Evolutionary conservation across 2,888 invertebrate species (phyloP), one percentile per base, ranked within the genome.

Genomic region (Philereme transversata): DNA sequence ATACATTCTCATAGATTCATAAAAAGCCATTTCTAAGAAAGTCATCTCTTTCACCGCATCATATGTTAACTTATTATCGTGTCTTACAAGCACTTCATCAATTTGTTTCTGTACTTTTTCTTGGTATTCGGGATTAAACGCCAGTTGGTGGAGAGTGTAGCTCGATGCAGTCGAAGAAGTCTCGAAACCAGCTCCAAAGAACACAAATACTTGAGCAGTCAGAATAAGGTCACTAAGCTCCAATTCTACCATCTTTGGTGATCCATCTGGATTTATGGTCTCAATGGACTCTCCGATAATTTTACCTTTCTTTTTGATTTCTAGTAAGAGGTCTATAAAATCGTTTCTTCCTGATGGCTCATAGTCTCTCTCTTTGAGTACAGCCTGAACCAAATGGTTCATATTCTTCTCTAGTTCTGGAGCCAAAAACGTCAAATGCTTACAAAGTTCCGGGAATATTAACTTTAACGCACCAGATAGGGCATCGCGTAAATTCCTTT

Each of bases 131-230:
- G 87, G 87, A 70, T 93, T 78, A 22, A 84, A 87, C 35, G 93
- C 93, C 7, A 93, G 73, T 65, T 89, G 85, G 67, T 93, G 92
- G n/a, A 92, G 75, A 4, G 88, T 83, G 51, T 85, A 92, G 78
- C 92, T 90, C 0, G 93, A 86, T 4, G 91, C 85, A 1, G 90
- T 88, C 0, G 93, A 93, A 0, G 93, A 93, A 4, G 93, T 93
- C 73, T 93, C 93, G 68, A 91, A 93, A 5, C 93, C 93, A 57
- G 93, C 93, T 11, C 86, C 91, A 49, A 92, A 91, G 67, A 91
- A 91, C 5, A 89, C 84, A 70, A 92, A 90, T 0, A 86, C 84
- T 79, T 90, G 91, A 4, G 91, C 88, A 8, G 82, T 82, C 76
- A 91, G 77, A 52, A 90, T 64, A 49, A 79, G 58, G 51, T 88